Conservation (phyloP, 2,797 vertebrate genomes). For the Acipenser ruthenus region DNA sequence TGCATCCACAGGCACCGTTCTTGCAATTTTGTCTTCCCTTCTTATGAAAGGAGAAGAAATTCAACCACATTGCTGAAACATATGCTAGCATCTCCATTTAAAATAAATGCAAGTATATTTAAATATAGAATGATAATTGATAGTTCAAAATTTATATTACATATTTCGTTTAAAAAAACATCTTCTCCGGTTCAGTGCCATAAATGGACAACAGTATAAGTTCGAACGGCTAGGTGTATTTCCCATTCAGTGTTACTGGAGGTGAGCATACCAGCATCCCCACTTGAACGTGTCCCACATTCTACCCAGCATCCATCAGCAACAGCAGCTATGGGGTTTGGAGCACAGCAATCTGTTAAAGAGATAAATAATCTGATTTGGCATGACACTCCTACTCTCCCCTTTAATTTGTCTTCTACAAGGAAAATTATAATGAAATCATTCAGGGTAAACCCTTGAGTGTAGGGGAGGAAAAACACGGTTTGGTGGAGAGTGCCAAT, state of each 20-base stretch:
- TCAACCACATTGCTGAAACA: constrained; percentile 54
- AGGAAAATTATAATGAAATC: constrained; percentile 93
- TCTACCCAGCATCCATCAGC: constrained; percentile 59
- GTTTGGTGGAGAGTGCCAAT: constrained; percentile 63
- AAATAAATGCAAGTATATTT: not conserved
- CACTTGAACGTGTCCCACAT: constrained; percentile 59
- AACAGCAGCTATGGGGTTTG: constrained; percentile 77
- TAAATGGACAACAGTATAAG: no score
- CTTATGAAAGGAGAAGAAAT: constrained; percentile 75
- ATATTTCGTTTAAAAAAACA: no score
- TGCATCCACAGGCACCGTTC: constrained; percentile 81
- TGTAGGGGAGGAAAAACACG: constrained; percentile 57
- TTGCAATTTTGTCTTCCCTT: constrained; percentile 66
- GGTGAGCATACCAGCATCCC: constrained; percentile 22
- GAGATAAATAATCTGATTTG: constrained; percentile 95
- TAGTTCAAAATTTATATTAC: no score
- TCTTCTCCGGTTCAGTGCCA: no score
- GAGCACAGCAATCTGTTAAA: constrained; percentile 83
- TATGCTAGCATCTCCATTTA: not conserved
- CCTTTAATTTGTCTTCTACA: constrained; percentile 93
- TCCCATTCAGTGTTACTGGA: constrained; percentile 41
- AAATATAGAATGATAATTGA: no score
- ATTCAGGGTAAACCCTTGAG: constrained; percentile 82
- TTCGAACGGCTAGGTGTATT: constrained; percentile 15
- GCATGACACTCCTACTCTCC: constrained; percentile 74